Evolutionary conservation across 2,888 invertebrate genomes (phyloP).

Genomic region (Cephus spinipes): DNA sequence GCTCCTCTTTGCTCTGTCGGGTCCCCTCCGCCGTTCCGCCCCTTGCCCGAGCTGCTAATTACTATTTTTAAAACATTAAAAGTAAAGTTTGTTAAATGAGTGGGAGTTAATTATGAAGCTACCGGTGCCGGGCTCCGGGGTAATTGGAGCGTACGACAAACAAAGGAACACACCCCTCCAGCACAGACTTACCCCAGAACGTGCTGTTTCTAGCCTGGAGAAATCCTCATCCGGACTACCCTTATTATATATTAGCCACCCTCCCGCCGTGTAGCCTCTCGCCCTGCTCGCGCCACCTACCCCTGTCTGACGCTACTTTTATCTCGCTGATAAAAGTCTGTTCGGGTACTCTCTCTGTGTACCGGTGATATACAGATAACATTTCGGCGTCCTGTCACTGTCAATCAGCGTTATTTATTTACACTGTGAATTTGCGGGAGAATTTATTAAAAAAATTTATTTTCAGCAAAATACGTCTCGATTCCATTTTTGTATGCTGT

Average conservation of each 20-base stretch:
- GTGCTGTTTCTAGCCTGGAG: too few relatives aligned
- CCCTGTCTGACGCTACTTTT: too few relatives aligned
- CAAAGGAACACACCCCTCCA: constrained; percentile 50
- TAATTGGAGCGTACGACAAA: constrained; percentile 67
- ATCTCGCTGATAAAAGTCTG: too few relatives aligned
- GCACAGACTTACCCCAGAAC: neutral
- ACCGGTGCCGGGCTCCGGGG: constrained; percentile 48
- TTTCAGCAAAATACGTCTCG: too few relatives aligned
- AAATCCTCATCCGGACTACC: too few relatives aligned
- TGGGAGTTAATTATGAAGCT: constrained; percentile 67
- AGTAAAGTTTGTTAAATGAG: constrained; percentile 67
- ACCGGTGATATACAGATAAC: too few relatives aligned
- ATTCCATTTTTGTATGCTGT: too few relatives aligned
- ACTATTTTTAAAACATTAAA: constrained; percentile 67
- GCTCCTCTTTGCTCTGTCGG: constrained; percentile 21
- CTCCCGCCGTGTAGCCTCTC: constrained; percentile 16
- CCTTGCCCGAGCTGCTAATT: constrained; percentile 63
- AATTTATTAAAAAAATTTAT: too few relatives aligned
- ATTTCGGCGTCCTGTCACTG: too few relatives aligned
- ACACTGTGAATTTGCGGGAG: too few relatives aligned
- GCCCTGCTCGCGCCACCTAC: constrained; percentile 25
- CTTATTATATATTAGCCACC: neutral
- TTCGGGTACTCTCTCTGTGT: too few relatives aligned
- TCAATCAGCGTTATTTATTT: too few relatives aligned
- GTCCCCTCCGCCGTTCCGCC: constrained; percentile 28